These are phyloP conservation scores for Anarhynchus alexandrinus DNA, from an alignment of 2,113 vertebrate genomes.

Conservation along the genomic window DNA sequence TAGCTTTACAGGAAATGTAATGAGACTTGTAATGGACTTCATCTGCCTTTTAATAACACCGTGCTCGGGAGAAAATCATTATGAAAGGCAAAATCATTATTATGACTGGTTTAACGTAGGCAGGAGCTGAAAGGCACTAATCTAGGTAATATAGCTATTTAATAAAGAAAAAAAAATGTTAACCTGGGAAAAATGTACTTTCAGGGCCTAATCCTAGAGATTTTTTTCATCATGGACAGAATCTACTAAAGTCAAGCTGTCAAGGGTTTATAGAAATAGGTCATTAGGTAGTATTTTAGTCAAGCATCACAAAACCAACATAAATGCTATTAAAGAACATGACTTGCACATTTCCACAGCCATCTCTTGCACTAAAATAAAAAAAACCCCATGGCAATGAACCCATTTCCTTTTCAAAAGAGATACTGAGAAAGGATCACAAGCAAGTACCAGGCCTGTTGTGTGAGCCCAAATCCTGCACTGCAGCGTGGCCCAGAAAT, in stretches of 20 bases:
- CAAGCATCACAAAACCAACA: not conserved
- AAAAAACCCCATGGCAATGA: not conserved
- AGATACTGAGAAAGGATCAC: not conserved
- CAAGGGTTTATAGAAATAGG: not conserved
- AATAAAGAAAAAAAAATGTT: not conserved
- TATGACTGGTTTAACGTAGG: not conserved
- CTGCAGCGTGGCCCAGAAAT: not conserved
- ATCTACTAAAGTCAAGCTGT: not conserved
- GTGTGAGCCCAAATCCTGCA: not conserved
- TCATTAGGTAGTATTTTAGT: not conserved
- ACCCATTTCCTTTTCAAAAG: not conserved
- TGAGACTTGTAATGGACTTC: conserved; percentile 22
- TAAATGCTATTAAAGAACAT: not conserved
- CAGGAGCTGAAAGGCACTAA: not conserved
- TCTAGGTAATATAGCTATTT: not conserved
- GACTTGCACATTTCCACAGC: not conserved
- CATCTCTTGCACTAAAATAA: not conserved
- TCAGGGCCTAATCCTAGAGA: not conserved
- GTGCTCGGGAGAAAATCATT: not conserved
- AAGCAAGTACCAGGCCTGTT: not conserved
- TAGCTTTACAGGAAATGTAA: conserved; percentile 15
- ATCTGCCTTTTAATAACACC: conserved; percentile 19
- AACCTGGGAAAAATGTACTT: not conserved
- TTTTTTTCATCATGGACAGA: not conserved
- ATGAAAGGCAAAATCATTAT: conserved; percentile 2